Conservation (phyloP, 2,113 vertebrate genomes). For the Alaudala cheleensis region DNA sequence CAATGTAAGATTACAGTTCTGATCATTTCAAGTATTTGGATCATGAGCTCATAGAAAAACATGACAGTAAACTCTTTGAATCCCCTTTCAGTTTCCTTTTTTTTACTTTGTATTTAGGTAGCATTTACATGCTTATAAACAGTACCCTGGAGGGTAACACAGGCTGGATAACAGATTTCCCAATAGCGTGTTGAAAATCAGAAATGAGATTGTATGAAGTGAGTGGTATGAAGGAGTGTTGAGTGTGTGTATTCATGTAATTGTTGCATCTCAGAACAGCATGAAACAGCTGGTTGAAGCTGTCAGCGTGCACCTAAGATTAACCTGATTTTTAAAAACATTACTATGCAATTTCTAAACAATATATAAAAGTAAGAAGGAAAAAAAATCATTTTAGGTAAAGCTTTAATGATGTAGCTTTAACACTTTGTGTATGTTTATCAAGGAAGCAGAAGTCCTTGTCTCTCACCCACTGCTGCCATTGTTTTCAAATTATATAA, state of each 20-base stretch:
- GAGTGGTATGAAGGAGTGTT: neutral
- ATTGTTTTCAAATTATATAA: neutral
- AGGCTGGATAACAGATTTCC: neutral
- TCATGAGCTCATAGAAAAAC: neutral
- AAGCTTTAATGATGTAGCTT: neutral
- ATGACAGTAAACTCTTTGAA: neutral
- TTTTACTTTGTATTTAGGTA: neutral
- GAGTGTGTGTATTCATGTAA: neutral
- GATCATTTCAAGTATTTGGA: neutral
- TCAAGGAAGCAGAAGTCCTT: neutral
- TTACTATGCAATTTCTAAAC: neutral
- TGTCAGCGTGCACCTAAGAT: neutral
- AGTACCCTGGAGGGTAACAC: neutral
- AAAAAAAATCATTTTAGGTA: neutral
- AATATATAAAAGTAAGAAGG: neutral
- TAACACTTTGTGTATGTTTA: neutral
- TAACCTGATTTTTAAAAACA: neutral
- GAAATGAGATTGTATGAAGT: neutral
- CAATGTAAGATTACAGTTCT: fast-evolving
- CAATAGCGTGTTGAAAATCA: neutral
- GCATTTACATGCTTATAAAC: neutral
- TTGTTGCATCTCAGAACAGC: neutral
- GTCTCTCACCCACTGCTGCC: neutral
- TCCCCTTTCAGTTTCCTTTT: neutral
- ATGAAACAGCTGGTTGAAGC: neutral